These are phyloP conservation scores for Bombyx mandarina DNA, from an alignment of 1,140 invertebrate species.

Conservation along the genomic window DNA sequence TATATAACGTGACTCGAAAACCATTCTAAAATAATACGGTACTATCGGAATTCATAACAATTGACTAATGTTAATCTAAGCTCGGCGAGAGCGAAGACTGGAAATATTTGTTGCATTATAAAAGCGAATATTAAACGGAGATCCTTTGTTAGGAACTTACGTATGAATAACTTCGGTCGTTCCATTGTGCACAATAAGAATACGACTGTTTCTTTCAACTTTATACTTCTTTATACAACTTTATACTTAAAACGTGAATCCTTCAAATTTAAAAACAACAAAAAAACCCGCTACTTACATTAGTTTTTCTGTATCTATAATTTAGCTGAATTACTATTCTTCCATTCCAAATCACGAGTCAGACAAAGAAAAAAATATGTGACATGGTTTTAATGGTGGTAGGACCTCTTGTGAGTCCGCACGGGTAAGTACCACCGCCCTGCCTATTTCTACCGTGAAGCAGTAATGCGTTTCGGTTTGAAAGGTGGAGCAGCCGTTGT, in stretches of 20 bases:
- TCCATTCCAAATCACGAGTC: not conserved
- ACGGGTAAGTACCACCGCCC: no score
- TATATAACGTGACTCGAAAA: no score
- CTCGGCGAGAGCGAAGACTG: conserved; percentile 3
- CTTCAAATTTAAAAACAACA: no score
- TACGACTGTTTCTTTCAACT: not conserved
- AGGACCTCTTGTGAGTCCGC: no score
- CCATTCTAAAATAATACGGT: no score
- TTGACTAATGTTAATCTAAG: not conserved
- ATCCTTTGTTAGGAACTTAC: conserved; percentile 25
- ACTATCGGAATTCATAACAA: no score
- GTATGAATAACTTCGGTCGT: conserved; percentile 21
- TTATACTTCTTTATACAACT: no score
- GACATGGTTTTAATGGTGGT: not conserved
- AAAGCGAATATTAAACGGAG: conserved; percentile 14
- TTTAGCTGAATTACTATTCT: not conserved
- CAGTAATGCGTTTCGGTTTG: no score
- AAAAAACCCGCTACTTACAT: no score
- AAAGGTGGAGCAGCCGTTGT: no score
- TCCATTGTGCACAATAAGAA: conserved; percentile 14
- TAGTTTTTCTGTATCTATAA: not conserved
- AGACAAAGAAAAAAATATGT: not conserved
- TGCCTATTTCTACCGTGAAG: no score
- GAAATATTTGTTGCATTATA: conserved; percentile 13
- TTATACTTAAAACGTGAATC: no score